Conservation (phyloP, 2,888 invertebrate genomes). For the Slavum lentiscoides region DNA sequence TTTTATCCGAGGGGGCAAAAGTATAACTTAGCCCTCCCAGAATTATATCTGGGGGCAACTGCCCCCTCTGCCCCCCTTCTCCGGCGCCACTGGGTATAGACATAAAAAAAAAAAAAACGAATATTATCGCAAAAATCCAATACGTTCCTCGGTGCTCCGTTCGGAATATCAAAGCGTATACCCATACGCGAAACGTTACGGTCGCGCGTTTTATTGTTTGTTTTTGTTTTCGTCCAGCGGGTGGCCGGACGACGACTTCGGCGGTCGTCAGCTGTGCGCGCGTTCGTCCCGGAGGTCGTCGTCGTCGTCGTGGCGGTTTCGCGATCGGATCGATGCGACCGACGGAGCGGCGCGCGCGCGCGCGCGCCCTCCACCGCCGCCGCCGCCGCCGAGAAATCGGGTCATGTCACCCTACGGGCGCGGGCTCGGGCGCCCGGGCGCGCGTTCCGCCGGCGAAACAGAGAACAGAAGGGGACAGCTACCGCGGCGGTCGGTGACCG, state of each 20-base stretch:
- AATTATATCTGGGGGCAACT: too few relatives aligned
- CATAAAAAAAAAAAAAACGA: too few relatives aligned
- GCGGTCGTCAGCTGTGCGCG: slow-evolving; percentile 22
- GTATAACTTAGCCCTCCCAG: too few relatives aligned
- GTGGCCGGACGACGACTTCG: too few relatives aligned
- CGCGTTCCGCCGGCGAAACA: background rate
- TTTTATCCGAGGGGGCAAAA: too few relatives aligned
- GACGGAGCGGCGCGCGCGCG: background rate
- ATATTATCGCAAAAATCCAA: too few relatives aligned
- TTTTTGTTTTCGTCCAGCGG: slow-evolving; percentile 24
- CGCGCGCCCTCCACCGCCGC: background rate
- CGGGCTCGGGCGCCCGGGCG: slow-evolving; percentile 15
- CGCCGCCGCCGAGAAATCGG: slow-evolving; percentile 1
- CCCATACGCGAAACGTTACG: too few relatives aligned
- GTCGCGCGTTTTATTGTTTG: slow-evolving; percentile 34
- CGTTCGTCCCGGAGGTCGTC: background rate
- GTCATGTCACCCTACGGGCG: slow-evolving; percentile 18
- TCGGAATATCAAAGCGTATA: too few relatives aligned
- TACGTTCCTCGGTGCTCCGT: too few relatives aligned
- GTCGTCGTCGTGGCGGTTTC: background rate
- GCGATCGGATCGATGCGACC: slow-evolving; percentile 17
- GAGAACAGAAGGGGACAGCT: background rate
- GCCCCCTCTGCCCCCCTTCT: too few relatives aligned
- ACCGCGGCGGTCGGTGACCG: too few relatives aligned
- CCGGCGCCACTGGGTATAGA: too few relatives aligned